These are phyloP conservation scores for Nanger granti DNA, from an alignment of 2,113 vertebrate species.

Conservation along the genomic window DNA sequence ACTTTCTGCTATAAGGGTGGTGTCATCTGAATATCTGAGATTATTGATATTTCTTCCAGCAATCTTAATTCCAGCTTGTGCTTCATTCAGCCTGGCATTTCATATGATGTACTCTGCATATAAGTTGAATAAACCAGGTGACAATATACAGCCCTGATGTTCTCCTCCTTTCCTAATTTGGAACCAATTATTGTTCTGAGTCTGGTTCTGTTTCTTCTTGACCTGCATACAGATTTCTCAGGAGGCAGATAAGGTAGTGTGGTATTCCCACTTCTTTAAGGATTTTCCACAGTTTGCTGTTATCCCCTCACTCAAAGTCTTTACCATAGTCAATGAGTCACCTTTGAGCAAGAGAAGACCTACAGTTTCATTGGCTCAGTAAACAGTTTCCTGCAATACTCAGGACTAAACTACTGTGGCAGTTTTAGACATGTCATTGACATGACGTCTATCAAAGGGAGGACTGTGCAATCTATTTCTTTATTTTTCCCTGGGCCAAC, in stretches of 20 bases:
- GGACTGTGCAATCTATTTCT: background rate
- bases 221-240: background rate
- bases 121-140: background rate
- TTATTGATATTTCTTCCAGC: background rate
- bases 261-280: background rate
- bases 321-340: background rate
- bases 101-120: accelerated
- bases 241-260: background rate
- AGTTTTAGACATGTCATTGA: background rate
- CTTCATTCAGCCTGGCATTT: background rate
- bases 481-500: background rate
- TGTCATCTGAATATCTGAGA: background rate
- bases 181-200: background rate
- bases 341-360: background rate
- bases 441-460: background rate
- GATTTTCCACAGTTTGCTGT: background rate
- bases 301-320: background rate
- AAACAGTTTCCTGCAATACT: background rate
- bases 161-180: background rate
- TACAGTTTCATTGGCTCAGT: background rate
- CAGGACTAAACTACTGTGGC: background rate
- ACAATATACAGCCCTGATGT: background rate
- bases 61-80: background rate
- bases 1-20: background rate
- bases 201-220: background rate